phyloP scores from a whole-genome alignment of 2,797 vertebrate genomes.

The Benthosema pterotum region DNA sequence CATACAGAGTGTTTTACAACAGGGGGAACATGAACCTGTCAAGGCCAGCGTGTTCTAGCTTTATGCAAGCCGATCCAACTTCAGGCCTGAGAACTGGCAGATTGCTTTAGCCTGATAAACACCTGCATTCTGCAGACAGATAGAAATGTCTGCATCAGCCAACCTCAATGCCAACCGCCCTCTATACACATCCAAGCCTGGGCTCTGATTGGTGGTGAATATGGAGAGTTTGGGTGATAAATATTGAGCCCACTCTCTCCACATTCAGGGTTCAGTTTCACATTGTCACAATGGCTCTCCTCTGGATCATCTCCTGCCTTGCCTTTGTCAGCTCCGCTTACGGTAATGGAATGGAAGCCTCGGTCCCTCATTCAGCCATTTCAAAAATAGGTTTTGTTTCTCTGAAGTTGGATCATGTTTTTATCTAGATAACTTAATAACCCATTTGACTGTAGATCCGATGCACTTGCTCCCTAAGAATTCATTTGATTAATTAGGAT shows the following conservation, averaged over 20 bases:
- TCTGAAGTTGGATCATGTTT: too few species aligned
- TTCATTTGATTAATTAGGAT: too few species aligned
- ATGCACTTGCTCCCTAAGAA: too few species aligned
- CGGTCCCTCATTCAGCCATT: too few species aligned
- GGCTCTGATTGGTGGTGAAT: slow-evolving; percentile 62
- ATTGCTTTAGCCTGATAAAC: slow-evolving; percentile 21
- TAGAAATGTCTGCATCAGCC: neutral
- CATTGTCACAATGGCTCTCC: slow-evolving; percentile 67
- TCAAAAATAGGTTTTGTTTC: too few species aligned
- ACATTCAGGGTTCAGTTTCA: neutral
- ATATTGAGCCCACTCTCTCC: slow-evolving; percentile 19
- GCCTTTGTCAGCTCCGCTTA: slow-evolving; percentile 73
- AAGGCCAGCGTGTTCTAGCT: slow-evolving; percentile 1
- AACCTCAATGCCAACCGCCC: neutral
- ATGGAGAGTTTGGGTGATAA: slow-evolving; percentile 31
- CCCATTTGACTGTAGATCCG: too few species aligned
- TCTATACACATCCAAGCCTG: neutral
- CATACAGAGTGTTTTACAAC: too few species aligned
- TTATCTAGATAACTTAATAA: too few species aligned
- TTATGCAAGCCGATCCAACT: neutral
- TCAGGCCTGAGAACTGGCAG: slow-evolving; percentile 13
- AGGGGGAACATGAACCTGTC: neutral
- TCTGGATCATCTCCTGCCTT: slow-evolving; percentile 78
- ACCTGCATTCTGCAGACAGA: slow-evolving; percentile 19
- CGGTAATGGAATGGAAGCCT: slow-evolving; percentile 60